Base-by-base conservation (phyloP, 2,113 vertebrate genomes). In the Monopterus albus region DNA sequence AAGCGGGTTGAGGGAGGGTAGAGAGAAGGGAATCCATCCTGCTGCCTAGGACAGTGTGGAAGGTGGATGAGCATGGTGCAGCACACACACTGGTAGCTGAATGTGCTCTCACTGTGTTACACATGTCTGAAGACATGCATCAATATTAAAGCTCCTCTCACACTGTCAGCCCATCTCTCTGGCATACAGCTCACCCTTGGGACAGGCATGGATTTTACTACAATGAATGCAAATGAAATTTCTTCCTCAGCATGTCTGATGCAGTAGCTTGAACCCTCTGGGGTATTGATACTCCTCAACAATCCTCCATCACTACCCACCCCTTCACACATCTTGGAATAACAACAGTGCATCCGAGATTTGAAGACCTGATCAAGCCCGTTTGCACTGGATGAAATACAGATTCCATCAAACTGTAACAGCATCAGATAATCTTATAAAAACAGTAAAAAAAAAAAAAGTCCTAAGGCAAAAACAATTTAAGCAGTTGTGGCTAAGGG, bases 301-400 rank as follows among this genome's bases (percentile, higher is more conserved):
- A 18, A 47, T 35, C 42, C 65, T 3, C 5, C 25, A 10, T 18
- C 43, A 7, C 42, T 38, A 46, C 42, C 64, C 7, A 13, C 28
- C 36, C 64, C 1, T 52, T 39, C 45, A 78, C 59, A 75, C 39
- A 66, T 57, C 31, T 72, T 74, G 52, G 49, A 68, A 59, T 38
- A 72, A 51, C 69, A 84, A 72, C 55, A 72, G 35, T 31, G 66
- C 72, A 68, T 63, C 46, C 42, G 58, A 86, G 81, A 76, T 86
- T 83, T 83, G 66, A 59, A 75, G 52, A 51, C 26, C 29, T 64
- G 63, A 89, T 89, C 79, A 75, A 82, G 86, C 86, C 56, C 85
- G 87, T 83, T 75, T 61, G 60, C n/a, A 57, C 86, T 85, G 79
- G 71, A 90, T 71, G 64, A 70, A 79, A 69, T 80, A 55, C 23